Evolutionary conservation across 2,888 invertebrate species (phyloP).

Genomic region (Arenicola marina): DNA sequence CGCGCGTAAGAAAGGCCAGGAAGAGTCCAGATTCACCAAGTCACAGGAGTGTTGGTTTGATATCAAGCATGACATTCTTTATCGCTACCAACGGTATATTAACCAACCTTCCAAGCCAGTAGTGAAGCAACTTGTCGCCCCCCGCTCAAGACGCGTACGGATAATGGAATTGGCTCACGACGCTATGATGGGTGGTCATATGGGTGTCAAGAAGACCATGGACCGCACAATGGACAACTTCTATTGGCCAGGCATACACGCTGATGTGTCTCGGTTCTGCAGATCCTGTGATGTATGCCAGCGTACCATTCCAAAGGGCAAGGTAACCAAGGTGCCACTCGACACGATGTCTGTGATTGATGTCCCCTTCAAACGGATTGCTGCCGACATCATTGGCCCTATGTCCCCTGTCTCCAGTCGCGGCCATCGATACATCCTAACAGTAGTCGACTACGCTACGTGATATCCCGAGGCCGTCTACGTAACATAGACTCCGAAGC

Average conservation of each 20-base stretch:
- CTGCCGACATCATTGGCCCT: conserved; percentile 12
- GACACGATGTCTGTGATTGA: conserved; percentile 10
- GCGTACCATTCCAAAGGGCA: conserved; percentile 5
- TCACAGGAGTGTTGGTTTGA: too few species aligned
- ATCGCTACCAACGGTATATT: too few species aligned
- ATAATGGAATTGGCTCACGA: conserved; percentile 2
- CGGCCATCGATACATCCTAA: conserved; percentile 32
- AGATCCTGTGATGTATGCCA: conserved; percentile 14
- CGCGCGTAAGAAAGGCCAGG: too few species aligned
- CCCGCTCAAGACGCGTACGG: neutral
- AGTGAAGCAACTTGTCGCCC: neutral
- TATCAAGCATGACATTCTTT: too few species aligned
- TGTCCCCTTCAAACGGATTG: conserved; percentile 11
- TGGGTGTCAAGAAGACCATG: conserved; percentile 5
- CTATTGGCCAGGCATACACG: conserved; percentile 2
- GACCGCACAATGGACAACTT: neutral
- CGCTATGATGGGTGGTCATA: neutral
- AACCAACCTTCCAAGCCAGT: too few species aligned
- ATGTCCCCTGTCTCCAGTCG: conserved; percentile 25
- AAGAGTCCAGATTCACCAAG: too few species aligned
- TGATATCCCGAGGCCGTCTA: conserved; percentile 14
- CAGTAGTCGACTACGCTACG: conserved; percentile 28
- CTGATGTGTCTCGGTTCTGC: neutral
- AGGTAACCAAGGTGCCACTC: conserved; percentile 3
- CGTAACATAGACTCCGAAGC: conserved; percentile 11